phyloP scores from a whole-genome alignment of 2,888 invertebrate genomes.

The Kryphioiulus occultus region DNA sequence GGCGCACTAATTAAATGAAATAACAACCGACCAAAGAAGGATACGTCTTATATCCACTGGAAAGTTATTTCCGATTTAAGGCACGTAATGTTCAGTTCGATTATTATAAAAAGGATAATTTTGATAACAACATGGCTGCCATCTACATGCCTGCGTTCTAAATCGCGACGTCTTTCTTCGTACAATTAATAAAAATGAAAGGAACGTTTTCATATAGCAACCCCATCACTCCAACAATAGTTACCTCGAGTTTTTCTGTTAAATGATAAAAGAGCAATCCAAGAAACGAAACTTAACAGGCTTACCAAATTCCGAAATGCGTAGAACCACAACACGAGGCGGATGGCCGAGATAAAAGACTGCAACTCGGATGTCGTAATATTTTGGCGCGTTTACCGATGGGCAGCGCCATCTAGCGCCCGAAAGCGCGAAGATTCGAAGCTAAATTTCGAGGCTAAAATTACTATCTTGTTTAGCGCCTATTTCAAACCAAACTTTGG shows the following conservation, averaged over 20 bases:
- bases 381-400: conserved; percentile 24
- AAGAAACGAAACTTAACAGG: background rate
- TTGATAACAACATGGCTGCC: conserved; percentile 21
- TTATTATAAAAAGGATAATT: background rate
- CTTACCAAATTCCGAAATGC: conserved; percentile 1
- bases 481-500: background rate
- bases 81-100: background rate
- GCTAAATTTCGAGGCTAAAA: background rate
- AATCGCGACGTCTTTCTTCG: background rate
- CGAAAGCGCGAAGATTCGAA: background rate
- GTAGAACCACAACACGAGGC: conserved; percentile 43
- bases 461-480: background rate
- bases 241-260: background rate
- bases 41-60: background rate
- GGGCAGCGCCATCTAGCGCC: conserved; percentile 33
- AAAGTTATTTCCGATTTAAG: background rate
- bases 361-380: conserved; percentile 29
- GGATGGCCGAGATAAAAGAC: conserved; percentile 43
- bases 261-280: background rate
- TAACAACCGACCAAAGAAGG: background rate
- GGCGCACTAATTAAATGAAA: background rate
- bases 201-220: background rate
- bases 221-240: background rate
- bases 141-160: background rate
- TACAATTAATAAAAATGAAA: background rate